A percentile compares a stretch with the other conserved stretches of the same genome.
phyloP scores from a whole-genome alignment of 2,797 vertebrate genomes.

The Menidia menidia region DNA sequence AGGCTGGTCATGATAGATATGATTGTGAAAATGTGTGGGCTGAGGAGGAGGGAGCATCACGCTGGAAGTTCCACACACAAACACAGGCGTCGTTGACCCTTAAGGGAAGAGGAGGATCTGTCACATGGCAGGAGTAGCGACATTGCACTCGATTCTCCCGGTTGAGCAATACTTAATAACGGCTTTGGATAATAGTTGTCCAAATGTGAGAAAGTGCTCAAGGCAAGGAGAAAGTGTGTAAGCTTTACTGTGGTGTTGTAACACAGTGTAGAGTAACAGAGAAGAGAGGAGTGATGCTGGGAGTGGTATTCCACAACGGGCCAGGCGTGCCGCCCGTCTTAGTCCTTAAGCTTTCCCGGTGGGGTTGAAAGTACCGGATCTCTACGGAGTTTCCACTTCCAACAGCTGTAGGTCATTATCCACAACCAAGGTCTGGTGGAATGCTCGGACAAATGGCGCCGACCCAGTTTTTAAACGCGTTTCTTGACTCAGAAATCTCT shows the following conservation, averaged over 20 bases:
- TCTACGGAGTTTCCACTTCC: constrained; percentile 73
- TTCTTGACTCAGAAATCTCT: constrained; percentile 57
- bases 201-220: constrained; percentile 14
- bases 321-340: constrained; percentile 69
- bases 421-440: constrained; percentile 62
- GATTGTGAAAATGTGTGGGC: constrained; percentile 43
- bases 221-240: constrained; percentile 12
- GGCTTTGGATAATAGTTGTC: background rate
- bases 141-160: constrained; percentile 30
- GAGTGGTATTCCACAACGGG: constrained; percentile 62
- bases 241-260: constrained; percentile 31
- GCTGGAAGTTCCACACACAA: constrained; percentile 48
- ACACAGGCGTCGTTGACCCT: constrained; percentile 35
- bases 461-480: constrained; percentile 67
- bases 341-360: constrained; percentile 61
- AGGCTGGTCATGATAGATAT: constrained; percentile 43
- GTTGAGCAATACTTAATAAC: constrained; percentile 21
- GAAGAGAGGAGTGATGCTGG: constrained; percentile 46
- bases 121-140: constrained; percentile 20
- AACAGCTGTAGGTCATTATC: constrained; percentile 84
- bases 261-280: constrained; percentile 38
- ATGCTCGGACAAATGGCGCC: constrained; percentile 69
- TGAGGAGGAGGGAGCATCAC: constrained; percentile 31
- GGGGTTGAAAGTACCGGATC: constrained; percentile 67
- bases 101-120: constrained; percentile 23